phyloP scores from a whole-genome alignment of 2,888 invertebrate genomes.

The Eilema sororculum region DNA sequence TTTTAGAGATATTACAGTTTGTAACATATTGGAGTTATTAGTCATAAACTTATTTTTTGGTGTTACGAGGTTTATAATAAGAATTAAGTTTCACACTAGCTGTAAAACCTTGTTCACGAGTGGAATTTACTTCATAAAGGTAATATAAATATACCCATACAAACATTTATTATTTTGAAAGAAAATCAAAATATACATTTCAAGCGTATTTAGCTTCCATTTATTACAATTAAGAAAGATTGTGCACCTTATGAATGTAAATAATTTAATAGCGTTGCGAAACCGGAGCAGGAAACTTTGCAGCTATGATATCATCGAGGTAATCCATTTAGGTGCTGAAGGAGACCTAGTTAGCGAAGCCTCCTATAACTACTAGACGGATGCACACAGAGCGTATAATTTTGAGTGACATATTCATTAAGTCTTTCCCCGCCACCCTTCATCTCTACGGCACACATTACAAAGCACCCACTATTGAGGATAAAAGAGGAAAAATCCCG shows the following conservation, averaged over 20 bases:
- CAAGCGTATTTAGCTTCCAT: not conserved
- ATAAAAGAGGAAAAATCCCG: constrained; percentile 35
- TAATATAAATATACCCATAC: not conserved
- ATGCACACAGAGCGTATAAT: constrained; percentile 49
- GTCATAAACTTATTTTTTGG: no score
- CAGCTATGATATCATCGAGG: constrained; percentile 15
- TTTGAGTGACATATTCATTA: constrained; percentile 65
- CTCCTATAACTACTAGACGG: constrained; percentile 8
- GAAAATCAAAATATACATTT: not conserved
- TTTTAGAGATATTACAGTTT: not conserved
- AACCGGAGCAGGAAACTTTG: constrained; percentile 18
- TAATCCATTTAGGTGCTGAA: constrained; percentile 26
- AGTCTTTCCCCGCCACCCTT: constrained; percentile 39
- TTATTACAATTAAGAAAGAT: constrained; percentile 17
- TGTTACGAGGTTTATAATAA: not conserved
- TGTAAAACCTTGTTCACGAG: not conserved
- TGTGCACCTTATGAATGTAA: constrained; percentile 15
- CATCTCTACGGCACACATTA: constrained; percentile 48
- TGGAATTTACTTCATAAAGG: not conserved
- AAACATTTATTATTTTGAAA: no score
- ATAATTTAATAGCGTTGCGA: constrained; percentile 22
- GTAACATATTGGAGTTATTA: not conserved
- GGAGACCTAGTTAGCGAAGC: constrained; percentile 1
- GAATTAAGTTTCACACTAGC: not conserved
- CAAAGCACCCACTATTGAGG: constrained; percentile 41